These are phyloP conservation scores for Pandemis heparana DNA, from an alignment of 2,888 invertebrate genomes.

Conservation along the genomic window DNA sequence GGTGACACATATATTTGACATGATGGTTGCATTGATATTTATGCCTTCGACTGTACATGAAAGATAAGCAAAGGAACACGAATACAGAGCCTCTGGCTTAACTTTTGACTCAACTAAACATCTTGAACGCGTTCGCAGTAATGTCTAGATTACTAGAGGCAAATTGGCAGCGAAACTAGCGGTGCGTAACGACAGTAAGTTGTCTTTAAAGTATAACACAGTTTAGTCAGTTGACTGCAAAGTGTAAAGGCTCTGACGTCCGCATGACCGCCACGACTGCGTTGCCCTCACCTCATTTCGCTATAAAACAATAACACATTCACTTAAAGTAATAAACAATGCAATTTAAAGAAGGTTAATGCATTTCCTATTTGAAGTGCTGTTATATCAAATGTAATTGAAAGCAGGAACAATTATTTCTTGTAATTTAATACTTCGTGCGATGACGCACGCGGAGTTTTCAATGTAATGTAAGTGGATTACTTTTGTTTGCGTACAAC, in stretches of 20 bases:
- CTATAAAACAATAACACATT: slow-evolving; percentile 8
- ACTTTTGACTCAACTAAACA: too few relatives aligned
- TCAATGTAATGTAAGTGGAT: slow-evolving; percentile 14
- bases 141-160: too few relatives aligned
- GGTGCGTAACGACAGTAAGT: too few relatives aligned
- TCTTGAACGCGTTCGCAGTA: background rate
- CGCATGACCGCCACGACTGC: background rate
- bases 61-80: background rate
- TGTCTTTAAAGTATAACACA: too few relatives aligned
- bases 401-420: slow-evolving; percentile 9
- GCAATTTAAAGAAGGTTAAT: slow-evolving; percentile 22
- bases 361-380: slow-evolving; percentile 16
- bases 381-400: slow-evolving; percentile 6
- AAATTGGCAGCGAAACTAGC: too few relatives aligned
- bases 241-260: background rate
- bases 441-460: slow-evolving; percentile 5
- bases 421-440: slow-evolving; percentile 4
- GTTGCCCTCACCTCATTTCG: slow-evolving; percentile 4
- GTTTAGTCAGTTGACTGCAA: too few relatives aligned
- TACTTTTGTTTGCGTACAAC: background rate
- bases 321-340: slow-evolving; percentile 15
- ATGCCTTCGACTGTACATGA: background rate
- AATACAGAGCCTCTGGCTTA: too few relatives aligned
- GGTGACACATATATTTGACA: too few relatives aligned
- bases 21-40: too few relatives aligned